Evolutionary conservation across 2,797 vertebrate genomes (phyloP).

Genomic region (Bradypodion ventrale): DNA sequence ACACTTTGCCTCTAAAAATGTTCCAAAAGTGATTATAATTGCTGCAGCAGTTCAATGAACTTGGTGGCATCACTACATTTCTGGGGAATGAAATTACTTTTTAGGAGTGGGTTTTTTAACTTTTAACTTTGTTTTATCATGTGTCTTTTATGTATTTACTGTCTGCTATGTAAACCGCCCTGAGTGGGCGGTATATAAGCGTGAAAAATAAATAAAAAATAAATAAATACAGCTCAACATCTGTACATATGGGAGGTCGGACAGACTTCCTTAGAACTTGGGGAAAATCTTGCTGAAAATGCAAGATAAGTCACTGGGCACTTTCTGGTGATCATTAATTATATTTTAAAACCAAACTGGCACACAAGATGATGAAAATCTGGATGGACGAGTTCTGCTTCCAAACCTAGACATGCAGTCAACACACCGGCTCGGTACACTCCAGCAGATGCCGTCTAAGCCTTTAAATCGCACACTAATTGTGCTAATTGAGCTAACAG

Average conservation of each 20-base stretch:
- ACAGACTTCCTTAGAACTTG: conserved; percentile 33
- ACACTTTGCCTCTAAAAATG: not conserved
- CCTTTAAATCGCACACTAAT: conserved; percentile 81
- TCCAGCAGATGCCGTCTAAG: conserved; percentile 80
- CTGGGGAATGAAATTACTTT: not conserved
- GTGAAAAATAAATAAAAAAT: too few species aligned
- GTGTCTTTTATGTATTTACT: too few species aligned
- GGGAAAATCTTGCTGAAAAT: conserved; percentile 11
- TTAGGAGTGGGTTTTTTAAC: too few species aligned
- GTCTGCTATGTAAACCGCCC: too few species aligned
- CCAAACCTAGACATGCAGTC: conserved; percentile 52
- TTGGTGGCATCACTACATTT: not conserved
- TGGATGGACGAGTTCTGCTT: conserved; percentile 47
- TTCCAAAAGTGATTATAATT: not conserved
- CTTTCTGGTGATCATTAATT: conserved; percentile 7
- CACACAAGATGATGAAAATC: conserved; percentile 33
- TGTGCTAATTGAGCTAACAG: conserved; percentile 82
- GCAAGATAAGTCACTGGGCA: not conserved
- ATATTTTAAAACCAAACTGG: conserved; percentile 30
- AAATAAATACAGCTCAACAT: conserved; percentile 17
- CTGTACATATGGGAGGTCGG: not conserved
- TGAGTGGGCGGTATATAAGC: too few species aligned
- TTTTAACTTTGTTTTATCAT: too few species aligned
- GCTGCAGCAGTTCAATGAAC: not conserved
- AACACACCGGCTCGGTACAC: conserved; percentile 60